These are phyloP conservation scores for Aviceda subcristata DNA, from an alignment of 2,113 vertebrate genomes.

Conservation along the genomic window DNA sequence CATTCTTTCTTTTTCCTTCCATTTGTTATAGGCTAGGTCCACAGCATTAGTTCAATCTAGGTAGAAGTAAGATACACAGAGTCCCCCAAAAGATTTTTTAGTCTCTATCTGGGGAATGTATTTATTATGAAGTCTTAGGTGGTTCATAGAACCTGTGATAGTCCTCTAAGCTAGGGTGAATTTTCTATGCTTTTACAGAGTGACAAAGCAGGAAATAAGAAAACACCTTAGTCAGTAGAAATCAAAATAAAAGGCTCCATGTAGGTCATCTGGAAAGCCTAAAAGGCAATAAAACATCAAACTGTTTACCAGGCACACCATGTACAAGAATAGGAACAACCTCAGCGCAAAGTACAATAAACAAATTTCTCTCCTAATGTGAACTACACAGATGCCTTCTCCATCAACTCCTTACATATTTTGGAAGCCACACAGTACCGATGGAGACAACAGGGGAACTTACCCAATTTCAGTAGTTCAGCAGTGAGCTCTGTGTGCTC, in stretches of 20 bases:
- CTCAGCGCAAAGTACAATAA: background rate
- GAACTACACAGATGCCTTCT: background rate
- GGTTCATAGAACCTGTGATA: background rate
- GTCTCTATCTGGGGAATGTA: background rate
- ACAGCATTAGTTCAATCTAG: background rate
- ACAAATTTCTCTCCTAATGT: background rate
- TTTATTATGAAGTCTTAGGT: background rate
- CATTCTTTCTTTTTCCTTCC: background rate
- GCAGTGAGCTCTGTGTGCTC: background rate
- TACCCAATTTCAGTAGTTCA: background rate
- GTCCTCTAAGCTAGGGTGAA: background rate
- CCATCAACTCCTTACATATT: background rate
- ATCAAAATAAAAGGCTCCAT: background rate
- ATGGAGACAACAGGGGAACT: background rate
- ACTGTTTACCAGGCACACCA: background rate
- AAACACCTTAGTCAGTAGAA: background rate
- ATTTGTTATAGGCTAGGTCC: background rate
- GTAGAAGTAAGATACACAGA: background rate
- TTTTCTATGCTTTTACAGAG: background rate
- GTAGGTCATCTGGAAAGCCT: background rate
- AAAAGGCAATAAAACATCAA: background rate
- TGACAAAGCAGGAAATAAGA: conserved; percentile 1
- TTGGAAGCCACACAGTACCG: background rate
- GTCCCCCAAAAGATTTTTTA: background rate
- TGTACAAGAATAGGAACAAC: background rate